phyloP scores from a whole-genome alignment of 2,113 vertebrate genomes.

The Vidua macroura region DNA sequence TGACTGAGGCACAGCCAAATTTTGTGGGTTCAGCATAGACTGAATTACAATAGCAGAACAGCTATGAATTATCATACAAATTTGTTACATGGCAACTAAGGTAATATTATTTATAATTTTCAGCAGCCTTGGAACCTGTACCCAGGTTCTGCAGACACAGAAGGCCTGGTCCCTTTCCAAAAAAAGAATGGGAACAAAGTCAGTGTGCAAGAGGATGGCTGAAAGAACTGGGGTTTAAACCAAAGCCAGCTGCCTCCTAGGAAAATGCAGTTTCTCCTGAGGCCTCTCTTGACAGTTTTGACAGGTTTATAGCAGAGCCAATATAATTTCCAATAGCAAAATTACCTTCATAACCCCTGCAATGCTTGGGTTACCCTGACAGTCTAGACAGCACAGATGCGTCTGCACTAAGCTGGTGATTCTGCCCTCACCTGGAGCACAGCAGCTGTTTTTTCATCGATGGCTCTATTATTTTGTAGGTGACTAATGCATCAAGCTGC shows the following conservation, averaged over 20 bases:
- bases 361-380: background rate
- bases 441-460: background rate
- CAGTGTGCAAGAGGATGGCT: background rate
- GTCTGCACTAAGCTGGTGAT: background rate
- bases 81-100: background rate
- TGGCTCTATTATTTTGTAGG: background rate
- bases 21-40: background rate
- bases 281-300: background rate
- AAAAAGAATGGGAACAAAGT: background rate
- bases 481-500: background rate
- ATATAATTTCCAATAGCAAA: background rate
- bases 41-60: conserved; percentile 30
- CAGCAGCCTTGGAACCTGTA: background rate
- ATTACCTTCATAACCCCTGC: conserved; percentile 22
- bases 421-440: background rate
- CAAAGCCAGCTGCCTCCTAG: conserved; percentile 19
- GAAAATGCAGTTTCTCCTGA: background rate
- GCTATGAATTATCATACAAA: background rate
- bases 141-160: background rate
- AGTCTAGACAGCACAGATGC: conserved; percentile 24
- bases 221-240: background rate
- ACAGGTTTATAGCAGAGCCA: conserved; percentile 23
- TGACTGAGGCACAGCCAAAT: background rate
- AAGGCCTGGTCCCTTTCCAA: background rate
- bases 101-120: conserved; percentile 3